Conservation (phyloP, 1,140 invertebrate species). For the Agrypnia vestita region DNA sequence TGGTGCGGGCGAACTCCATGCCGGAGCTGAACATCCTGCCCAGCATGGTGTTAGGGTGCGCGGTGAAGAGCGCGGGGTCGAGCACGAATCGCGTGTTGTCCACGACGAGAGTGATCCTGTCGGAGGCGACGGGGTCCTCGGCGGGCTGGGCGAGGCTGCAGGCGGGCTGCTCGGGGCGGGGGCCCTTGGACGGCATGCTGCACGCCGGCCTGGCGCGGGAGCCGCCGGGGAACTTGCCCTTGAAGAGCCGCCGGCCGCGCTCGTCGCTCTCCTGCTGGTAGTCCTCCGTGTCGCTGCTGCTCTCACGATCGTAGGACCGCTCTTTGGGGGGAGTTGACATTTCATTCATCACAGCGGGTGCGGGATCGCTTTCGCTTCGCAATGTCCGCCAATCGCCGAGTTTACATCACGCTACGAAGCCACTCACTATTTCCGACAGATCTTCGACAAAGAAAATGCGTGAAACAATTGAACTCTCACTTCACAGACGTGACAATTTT, state of each 20-base stretch:
- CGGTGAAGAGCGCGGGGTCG: conserved; percentile 92
- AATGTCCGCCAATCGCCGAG: not conserved
- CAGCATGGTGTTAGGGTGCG: conserved; percentile 94
- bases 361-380: not conserved
- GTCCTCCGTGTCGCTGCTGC: conserved; percentile 60
- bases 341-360: conserved; percentile 45
- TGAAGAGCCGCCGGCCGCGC: conserved; percentile 44
- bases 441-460: not conserved
- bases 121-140: conserved; percentile 18
- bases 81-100: conserved; percentile 79
- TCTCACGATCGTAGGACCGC: conserved; percentile 53
- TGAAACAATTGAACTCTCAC: conserved; percentile 1
- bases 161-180: conserved; percentile 21
- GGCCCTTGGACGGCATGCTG: conserved; percentile 21
- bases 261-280: conserved; percentile 48
- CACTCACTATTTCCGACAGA: conserved; percentile 1
- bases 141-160: conserved; percentile 8
- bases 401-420: conserved; percentile 25
- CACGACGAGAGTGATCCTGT: conserved; percentile 52
- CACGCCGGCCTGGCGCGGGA: conserved; percentile 13
- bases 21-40: conserved; percentile 98
- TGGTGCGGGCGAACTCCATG: conserved; percentile 93
- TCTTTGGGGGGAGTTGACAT: conserved; percentile 51
- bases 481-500: conserved; percentile 39
- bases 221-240: conserved; percentile 33